These are phyloP conservation scores for Geococcyx californianus DNA, from an alignment of 2,113 vertebrate species.

Conservation along the genomic window DNA sequence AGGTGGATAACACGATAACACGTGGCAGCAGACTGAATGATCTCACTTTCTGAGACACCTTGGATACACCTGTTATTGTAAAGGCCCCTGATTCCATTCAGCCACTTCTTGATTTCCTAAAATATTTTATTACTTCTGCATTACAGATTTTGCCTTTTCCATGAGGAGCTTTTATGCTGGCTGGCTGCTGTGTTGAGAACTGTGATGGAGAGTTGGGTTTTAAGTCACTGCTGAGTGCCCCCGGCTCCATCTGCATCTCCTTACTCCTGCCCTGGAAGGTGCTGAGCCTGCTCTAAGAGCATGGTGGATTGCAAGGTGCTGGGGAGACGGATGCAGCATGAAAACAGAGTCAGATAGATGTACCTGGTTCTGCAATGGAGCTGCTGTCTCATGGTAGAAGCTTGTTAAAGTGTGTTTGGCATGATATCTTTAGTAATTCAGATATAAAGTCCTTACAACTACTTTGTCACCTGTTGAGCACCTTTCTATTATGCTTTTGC, in stretches of 20 bases:
- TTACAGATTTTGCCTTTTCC: background rate
- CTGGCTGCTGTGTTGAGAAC: background rate
- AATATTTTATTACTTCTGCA: background rate
- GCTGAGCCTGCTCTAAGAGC: background rate
- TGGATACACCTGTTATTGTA: background rate
- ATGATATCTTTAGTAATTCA: background rate
- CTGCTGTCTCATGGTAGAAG: background rate
- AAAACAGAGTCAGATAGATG: background rate
- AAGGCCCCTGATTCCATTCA: background rate
- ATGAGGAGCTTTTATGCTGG: background rate
- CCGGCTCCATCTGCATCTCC: background rate
- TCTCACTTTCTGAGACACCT: background rate
- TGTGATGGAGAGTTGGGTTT: background rate
- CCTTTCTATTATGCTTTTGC: background rate
- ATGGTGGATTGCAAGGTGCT: background rate
- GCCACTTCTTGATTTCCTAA: background rate
- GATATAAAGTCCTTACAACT: background rate
- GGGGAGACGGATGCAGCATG: accelerated
- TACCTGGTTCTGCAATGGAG: background rate
- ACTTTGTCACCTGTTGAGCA: background rate
- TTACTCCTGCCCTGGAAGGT: background rate
- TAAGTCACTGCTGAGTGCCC: too few species aligned
- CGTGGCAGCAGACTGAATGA: background rate
- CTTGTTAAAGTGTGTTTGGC: background rate
- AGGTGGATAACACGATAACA: too few species aligned